phyloP scores from a whole-genome alignment of 2,797 vertebrate species.

The Poeciliopsis infans region DNA sequence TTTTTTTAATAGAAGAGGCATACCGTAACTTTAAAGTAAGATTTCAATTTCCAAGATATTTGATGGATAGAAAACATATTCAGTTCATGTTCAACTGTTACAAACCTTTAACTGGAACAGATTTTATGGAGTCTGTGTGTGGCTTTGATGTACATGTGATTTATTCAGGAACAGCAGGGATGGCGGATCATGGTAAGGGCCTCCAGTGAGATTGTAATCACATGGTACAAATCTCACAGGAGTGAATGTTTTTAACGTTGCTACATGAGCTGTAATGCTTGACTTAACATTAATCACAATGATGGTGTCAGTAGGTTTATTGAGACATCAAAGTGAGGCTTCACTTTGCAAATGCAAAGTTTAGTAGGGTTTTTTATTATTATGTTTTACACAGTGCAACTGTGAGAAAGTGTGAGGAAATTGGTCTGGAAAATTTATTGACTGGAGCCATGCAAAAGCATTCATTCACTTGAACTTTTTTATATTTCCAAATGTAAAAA shows the following conservation, averaged over 20 bases:
- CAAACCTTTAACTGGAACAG: neutral
- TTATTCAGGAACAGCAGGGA: neutral
- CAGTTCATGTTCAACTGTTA: neutral
- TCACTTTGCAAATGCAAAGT: neutral
- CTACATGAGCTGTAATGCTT: neutral
- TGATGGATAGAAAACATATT: neutral
- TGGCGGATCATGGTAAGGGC: neutral
- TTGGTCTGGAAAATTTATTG: neutral
- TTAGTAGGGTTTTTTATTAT: neutral
- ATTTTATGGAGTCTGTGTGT: neutral
- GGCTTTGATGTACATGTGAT: neutral
- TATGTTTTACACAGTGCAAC: neutral
- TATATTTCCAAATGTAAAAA: neutral
- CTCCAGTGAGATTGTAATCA: neutral
- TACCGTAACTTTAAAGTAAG: neutral
- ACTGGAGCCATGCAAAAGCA: neutral
- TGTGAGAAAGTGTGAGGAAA: neutral
- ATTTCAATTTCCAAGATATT: neutral
- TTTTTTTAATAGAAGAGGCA: too few species aligned
- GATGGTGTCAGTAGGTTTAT: neutral
- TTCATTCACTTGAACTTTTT: neutral
- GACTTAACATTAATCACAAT: conserved; percentile 2
- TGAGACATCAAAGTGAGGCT: neutral
- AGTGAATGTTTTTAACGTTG: neutral
- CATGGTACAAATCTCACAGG: neutral